These are phyloP conservation scores for Dicerorhinus sumatrensis DNA, from an alignment of 2,113 vertebrate species.

Conservation along the genomic window DNA sequence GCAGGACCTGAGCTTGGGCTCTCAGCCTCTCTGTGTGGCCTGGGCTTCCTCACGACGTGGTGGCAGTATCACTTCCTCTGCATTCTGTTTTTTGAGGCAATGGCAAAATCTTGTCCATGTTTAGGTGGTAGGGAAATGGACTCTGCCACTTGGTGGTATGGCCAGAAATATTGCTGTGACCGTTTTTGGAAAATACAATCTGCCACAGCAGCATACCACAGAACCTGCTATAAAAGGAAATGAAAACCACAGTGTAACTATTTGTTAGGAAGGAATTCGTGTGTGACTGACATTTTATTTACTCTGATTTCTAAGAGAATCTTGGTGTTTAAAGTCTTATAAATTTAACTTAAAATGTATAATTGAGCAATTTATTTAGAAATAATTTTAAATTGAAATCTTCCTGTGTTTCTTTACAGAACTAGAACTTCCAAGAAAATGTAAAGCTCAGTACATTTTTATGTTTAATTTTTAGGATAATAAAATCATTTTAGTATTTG, in stretches of 20 bases:
- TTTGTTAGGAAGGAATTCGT: neutral
- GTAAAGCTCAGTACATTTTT: neutral
- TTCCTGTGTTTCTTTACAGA: neutral
- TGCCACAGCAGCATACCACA: neutral
- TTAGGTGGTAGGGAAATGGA: neutral
- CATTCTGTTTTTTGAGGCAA: neutral
- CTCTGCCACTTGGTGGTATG: neutral
- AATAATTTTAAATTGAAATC: neutral
- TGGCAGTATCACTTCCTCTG: neutral
- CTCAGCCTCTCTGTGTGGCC: neutral
- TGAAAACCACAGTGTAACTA: neutral
- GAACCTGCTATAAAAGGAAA: conserved; percentile 14
- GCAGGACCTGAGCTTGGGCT: neutral
- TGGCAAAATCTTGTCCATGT: neutral
- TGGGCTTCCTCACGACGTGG: neutral
- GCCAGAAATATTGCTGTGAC: neutral
- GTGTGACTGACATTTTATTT: conserved; percentile 4
- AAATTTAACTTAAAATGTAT: neutral
- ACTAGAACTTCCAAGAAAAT: conserved; percentile 11
- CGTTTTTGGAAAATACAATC: neutral
- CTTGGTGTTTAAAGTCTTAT: neutral
- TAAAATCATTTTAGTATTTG: neutral
- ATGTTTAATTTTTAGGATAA: conserved; percentile 24
- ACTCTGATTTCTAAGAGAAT: conserved; percentile 21
- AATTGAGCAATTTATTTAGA: conserved; percentile 25